These are phyloP conservation scores for Tupaia tana DNA, from an alignment of 2,113 vertebrate species.

Conservation along the genomic window DNA sequence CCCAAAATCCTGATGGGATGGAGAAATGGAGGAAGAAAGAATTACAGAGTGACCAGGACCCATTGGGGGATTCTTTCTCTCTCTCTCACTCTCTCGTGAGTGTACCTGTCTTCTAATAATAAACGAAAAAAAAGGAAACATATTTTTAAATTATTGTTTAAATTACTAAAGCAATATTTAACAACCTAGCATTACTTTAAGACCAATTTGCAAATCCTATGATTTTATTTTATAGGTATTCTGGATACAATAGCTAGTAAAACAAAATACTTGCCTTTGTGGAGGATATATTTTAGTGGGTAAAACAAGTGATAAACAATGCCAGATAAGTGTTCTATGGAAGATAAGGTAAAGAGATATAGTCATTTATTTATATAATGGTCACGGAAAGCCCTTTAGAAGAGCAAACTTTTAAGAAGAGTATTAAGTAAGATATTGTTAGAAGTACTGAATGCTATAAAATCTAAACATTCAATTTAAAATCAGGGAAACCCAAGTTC, in stretches of 20 bases:
- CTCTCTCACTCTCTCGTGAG: no score
- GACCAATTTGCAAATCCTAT: not conserved
- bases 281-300: not conserved
- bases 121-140: no score
- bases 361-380: not conserved
- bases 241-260: not conserved
- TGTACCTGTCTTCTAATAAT: no score
- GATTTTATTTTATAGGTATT: not conserved
- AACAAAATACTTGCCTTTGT: constrained; percentile 21
- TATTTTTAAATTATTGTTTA: not conserved
- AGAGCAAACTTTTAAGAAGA: constrained; percentile 6
- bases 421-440: not conserved
- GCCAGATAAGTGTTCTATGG: not conserved
- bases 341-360: not conserved
- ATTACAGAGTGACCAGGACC: no score
- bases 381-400: not conserved
- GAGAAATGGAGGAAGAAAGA: no score
- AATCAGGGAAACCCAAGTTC: not conserved
- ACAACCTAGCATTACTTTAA: not conserved
- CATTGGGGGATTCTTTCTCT: no score
- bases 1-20: no score
- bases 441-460: not conserved
- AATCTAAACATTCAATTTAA: constrained; percentile 19
- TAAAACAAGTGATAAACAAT: constrained; percentile 4
- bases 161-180: constrained; percentile 15